Percentiles rank a stretch among this genome's conserved stretches.
Evolutionary conservation across 1,140 invertebrate species (phyloP).

Genomic region (Eurosta solidaginis): DNA sequence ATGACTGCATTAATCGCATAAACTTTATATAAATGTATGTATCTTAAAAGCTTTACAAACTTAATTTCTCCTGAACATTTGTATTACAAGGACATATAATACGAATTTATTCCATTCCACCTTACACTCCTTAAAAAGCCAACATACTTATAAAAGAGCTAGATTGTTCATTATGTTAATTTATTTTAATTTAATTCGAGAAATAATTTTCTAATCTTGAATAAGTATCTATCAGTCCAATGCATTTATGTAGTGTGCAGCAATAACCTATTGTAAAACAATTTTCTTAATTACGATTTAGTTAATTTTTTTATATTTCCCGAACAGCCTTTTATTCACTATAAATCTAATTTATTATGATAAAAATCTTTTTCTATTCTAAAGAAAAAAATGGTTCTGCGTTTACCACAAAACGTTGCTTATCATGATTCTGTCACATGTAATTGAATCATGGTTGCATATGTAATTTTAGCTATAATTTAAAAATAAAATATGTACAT

Average conservation of each 20-base stretch:
- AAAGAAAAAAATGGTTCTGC: background rate
- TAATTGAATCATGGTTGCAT: background rate
- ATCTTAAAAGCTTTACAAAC: background rate
- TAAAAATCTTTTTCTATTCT: background rate
- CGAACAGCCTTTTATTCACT: background rate
- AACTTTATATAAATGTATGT: background rate
- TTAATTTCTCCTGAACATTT: background rate
- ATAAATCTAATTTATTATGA: slow-evolving; percentile 18
- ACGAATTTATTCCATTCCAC: background rate
- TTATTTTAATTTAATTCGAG: too few relatives aligned
- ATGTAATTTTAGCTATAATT: background rate
- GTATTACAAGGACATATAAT: background rate
- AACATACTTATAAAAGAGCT: background rate
- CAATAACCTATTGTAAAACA: background rate
- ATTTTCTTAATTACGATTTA: background rate
- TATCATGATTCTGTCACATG: background rate
- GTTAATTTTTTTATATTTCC: background rate
- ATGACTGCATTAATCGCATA: slow-evolving; percentile 29
- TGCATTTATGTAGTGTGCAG: background rate
- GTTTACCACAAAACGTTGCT: background rate
- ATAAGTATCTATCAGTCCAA: background rate
- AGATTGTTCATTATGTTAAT: background rate
- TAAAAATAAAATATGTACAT: background rate
- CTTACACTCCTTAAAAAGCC: background rate
- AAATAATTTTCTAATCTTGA: too few relatives aligned